These are phyloP conservation scores for Chalcosyrphus nemorum DNA, from an alignment of 2,888 invertebrate species.

Conservation along the genomic window DNA sequence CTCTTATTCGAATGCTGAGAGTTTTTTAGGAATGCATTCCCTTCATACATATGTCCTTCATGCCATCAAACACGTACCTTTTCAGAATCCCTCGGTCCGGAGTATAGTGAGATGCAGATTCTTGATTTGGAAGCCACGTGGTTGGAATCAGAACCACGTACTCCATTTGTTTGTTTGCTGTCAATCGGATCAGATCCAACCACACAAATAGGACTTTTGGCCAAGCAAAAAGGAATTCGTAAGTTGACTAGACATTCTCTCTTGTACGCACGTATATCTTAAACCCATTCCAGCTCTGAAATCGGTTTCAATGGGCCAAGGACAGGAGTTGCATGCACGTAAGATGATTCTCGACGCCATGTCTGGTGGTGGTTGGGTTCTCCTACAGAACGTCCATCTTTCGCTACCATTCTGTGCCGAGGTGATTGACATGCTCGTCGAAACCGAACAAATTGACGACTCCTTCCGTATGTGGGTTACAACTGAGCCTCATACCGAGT, in stretches of 20 bases:
- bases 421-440: constrained; percentile 93
- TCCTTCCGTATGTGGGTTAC: constrained; percentile 96
- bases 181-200: constrained; percentile 98
- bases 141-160: constrained; percentile 93
- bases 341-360: constrained; percentile 91
- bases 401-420: constrained; percentile 97
- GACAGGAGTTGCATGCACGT: constrained; percentile 93
- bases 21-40: too few species aligned
- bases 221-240: constrained; percentile 93
- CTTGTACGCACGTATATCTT: background rate
- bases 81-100: constrained; percentile 91
- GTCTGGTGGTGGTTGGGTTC: constrained; percentile 94
- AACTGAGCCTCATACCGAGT: constrained; percentile 95
- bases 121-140: constrained; percentile 95
- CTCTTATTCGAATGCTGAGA: too few species aligned
- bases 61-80: background rate
- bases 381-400: constrained; percentile 97
- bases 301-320: constrained; percentile 98
- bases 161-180: constrained; percentile 95
- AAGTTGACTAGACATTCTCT: constrained; percentile 79
- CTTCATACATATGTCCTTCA: too few species aligned
- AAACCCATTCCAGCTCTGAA: constrained; percentile 86
- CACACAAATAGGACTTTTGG: constrained; percentile 93
- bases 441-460: constrained; percentile 91
- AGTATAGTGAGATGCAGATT: constrained; percentile 95